Conservation (phyloP, 2,888 invertebrate species). For the Bugulina stolonifera region DNA sequence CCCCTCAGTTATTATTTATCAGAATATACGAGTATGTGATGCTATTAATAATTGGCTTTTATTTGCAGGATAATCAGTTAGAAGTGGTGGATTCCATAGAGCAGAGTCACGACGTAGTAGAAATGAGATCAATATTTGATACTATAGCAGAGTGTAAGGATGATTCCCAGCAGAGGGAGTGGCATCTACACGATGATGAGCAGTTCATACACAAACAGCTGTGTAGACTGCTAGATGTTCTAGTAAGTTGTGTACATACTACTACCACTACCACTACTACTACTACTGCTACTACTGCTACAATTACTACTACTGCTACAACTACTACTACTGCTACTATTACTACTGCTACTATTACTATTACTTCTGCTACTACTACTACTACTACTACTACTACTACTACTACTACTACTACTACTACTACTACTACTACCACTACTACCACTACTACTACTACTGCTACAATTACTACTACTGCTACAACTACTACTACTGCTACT, state of each 20-base stretch:
- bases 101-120: not conserved
- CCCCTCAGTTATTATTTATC: too few species aligned
- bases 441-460: slow-evolving; percentile 27
- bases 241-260: slow-evolving; percentile 38
- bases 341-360: slow-evolving; percentile 29
- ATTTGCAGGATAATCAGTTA: not conserved
- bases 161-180: slow-evolving; percentile 89
- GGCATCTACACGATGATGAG: slow-evolving; percentile 92
- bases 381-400: slow-evolving; percentile 29
- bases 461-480: slow-evolving; percentile 29
- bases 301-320: slow-evolving; percentile 28
- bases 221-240: slow-evolving; percentile 51
- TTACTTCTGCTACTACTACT: slow-evolving; percentile 26
- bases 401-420: slow-evolving; percentile 29
- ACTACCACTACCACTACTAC: slow-evolving; percentile 17
- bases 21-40: too few species aligned
- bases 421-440: slow-evolving; percentile 28
- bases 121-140: not conserved
- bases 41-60: too few species aligned
- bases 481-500: slow-evolving; percentile 28
- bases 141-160: slow-evolving; percentile 77
- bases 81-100: not conserved
- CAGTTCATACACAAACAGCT: slow-evolving; percentile 78
- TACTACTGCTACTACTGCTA: slow-evolving; percentile 27
- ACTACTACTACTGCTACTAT: slow-evolving; percentile 29